phyloP scores from a whole-genome alignment of 2,797 vertebrate genomes.

The Silurus aristotelis region DNA sequence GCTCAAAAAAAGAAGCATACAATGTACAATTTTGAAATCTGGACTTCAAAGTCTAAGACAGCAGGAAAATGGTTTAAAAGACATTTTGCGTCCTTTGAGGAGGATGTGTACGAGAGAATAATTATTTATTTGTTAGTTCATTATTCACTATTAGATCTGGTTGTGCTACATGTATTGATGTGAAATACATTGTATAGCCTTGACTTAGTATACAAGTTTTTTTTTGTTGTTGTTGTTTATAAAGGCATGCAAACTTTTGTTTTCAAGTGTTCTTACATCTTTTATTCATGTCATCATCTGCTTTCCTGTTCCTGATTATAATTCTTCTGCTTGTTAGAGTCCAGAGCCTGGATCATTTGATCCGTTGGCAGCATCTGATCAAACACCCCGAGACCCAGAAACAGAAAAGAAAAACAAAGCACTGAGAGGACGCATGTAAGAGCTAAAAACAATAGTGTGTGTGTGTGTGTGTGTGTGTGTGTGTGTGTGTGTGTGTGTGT shows the following conservation, averaged over 20 bases:
- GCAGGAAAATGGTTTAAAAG: background rate
- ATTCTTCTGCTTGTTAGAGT: slow-evolving; percentile 63
- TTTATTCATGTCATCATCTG: background rate
- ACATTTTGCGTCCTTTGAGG: background rate
- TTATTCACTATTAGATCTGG: background rate
- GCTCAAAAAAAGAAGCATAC: background rate
- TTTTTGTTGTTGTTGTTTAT: background rate
- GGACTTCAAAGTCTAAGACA: background rate
- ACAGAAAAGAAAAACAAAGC: slow-evolving; percentile 93
- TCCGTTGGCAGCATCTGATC: slow-evolving; percentile 74
- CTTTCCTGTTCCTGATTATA: background rate
- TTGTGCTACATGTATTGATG: background rate
- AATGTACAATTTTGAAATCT: background rate
- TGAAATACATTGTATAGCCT: background rate
- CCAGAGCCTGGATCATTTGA: slow-evolving; percentile 82
- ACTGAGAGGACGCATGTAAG: slow-evolving; percentile 94
- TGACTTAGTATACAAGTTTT: background rate
- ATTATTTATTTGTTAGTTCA: background rate
- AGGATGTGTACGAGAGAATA: background rate
- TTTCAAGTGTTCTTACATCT: background rate
- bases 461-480: slow-evolving; percentile 13
- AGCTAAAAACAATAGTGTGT: slow-evolving; percentile 24
- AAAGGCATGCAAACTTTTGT: background rate
- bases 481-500: slow-evolving; percentile 25
- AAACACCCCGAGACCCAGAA: slow-evolving; percentile 88